These are phyloP conservation scores for Marmota monax DNA, from an alignment of 2,113 vertebrate species.

Conservation along the genomic window DNA sequence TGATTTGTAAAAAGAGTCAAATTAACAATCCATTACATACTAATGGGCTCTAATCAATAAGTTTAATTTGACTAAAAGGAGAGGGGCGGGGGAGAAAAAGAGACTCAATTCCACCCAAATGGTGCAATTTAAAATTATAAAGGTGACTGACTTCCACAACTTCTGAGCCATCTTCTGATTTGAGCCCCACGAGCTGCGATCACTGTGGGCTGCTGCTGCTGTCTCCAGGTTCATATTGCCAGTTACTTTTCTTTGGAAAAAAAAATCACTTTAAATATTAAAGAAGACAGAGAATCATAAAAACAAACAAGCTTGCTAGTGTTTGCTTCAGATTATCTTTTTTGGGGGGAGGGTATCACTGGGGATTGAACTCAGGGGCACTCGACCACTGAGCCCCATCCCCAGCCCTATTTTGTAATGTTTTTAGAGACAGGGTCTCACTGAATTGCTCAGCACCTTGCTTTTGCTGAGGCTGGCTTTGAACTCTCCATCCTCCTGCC, in stretches of 20 bases:
- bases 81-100: constrained; percentile 58
- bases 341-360: too few relatives aligned
- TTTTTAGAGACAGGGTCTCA: too few relatives aligned
- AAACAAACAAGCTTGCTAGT: neutral
- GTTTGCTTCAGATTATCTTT: neutral
- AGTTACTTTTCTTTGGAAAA: neutral
- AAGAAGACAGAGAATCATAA: neutral
- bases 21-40: constrained; percentile 89
- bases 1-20: constrained; percentile 88
- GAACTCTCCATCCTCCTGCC: too few relatives aligned
- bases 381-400: too few relatives aligned
- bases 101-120: constrained; percentile 77
- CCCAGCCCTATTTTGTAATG: too few relatives aligned
- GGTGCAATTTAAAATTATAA: constrained; percentile 69
- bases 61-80: constrained; percentile 87
- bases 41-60: constrained; percentile 88
- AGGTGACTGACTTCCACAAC: constrained; percentile 46
- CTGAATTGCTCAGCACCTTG: too few relatives aligned
- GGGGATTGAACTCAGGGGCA: too few relatives aligned
- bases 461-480: too few relatives aligned
- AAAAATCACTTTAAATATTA: neutral
- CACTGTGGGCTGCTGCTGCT: neutral
- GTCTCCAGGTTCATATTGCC: neutral
- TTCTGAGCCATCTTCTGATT: constrained; percentile 9
- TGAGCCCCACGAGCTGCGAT: neutral